These are phyloP conservation scores for Spodoptera frugiperda DNA, from an alignment of 1,140 invertebrate genomes.

Conservation along the genomic window DNA sequence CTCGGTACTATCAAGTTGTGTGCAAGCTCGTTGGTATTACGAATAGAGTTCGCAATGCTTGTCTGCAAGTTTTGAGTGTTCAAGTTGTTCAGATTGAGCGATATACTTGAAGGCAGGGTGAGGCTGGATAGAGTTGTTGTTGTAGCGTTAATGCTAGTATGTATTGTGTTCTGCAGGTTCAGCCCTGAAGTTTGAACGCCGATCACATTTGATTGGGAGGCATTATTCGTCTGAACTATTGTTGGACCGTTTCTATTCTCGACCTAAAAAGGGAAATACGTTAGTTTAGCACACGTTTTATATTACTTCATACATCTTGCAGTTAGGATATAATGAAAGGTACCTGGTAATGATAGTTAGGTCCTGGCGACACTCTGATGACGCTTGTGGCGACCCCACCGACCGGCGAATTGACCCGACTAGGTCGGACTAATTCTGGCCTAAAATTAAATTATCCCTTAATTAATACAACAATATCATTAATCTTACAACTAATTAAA, in stretches of 20 bases:
- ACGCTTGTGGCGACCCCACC: conserved; percentile 89
- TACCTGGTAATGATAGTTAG: conserved; percentile 84
- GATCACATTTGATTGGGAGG: conserved; percentile 64
- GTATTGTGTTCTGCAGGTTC: conserved; percentile 68
- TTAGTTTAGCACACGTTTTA: conserved; percentile 21
- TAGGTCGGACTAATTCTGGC: conserved; percentile 87
- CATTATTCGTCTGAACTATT: conserved; percentile 63
- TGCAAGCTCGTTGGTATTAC: conserved; percentile 66
- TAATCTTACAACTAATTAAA: no score
- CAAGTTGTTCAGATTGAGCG: conserved; percentile 66
- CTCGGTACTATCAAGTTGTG: conserved; percentile 76
- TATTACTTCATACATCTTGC: not conserved
- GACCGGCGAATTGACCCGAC: conserved; percentile 78
- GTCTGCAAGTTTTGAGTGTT: conserved; percentile 66
- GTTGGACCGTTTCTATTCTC: conserved; percentile 76
- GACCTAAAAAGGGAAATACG: conserved; percentile 59
- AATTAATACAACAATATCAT: no score
- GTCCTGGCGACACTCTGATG: conserved; percentile 92
- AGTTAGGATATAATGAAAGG: not conserved
- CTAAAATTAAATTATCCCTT: conserved; percentile 58
- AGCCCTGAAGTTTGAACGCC: conserved; percentile 68
- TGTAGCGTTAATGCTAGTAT: conserved; percentile 63
- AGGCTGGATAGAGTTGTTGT: conserved; percentile 65
- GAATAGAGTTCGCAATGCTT: conserved; percentile 65
- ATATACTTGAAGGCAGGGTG: conserved; percentile 66